A percentile compares a stretch with the other conserved stretches of the same genome.
Evolutionary conservation across 2,888 invertebrate genomes (phyloP).

Genomic region (Phasia obesa): DNA sequence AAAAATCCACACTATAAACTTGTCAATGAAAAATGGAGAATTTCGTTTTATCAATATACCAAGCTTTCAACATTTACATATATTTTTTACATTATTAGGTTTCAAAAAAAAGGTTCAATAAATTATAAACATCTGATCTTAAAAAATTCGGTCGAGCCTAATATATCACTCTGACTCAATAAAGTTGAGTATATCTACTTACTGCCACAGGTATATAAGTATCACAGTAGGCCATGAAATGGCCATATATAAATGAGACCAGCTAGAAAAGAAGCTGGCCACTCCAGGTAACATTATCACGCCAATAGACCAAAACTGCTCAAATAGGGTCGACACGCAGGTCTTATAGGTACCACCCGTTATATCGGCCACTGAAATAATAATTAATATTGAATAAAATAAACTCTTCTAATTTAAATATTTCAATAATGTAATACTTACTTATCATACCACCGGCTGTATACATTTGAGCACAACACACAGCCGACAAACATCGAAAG

Average conservation of each 20-base stretch:
- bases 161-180: too few species aligned
- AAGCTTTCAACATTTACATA: too few species aligned
- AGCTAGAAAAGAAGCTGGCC: conserved; percentile 82
- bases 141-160: too few species aligned
- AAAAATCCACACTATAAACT: too few species aligned
- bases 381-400: neutral
- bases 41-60: too few species aligned
- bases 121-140: too few species aligned
- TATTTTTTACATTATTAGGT: too few species aligned
- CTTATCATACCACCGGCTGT: conserved; percentile 83
- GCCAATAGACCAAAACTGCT: conserved; percentile 83
- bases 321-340: conserved; percentile 81
- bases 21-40: too few species aligned
- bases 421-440: conserved; percentile 74
- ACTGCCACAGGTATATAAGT: conserved; percentile 82
- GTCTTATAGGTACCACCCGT: conserved; percentile 82
- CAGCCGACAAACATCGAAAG: conserved; percentile 82
- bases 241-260: conserved; percentile 83
- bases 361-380: conserved; percentile 81
- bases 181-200: conserved; percentile 66
- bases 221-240: conserved; percentile 83
- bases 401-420: neutral
- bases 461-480: conserved; percentile 83
- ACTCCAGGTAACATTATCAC: conserved; percentile 83
- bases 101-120: too few species aligned